Evolutionary conservation across 2,797 vertebrate genomes (phyloP).

Genomic region (Spinibarbus caldwelli): DNA sequence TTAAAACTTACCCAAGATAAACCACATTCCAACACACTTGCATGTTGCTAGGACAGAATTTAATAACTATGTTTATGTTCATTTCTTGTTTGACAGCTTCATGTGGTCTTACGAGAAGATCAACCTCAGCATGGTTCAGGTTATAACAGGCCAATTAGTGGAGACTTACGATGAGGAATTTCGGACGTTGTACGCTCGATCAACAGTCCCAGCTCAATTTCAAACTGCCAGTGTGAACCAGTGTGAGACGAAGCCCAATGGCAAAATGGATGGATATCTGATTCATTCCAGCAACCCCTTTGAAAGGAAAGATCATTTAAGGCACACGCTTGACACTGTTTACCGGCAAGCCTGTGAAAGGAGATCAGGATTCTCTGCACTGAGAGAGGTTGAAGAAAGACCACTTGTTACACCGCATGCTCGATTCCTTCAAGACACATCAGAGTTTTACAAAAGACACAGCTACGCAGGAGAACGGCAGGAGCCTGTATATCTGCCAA

Average conservation of each 20-base stretch:
- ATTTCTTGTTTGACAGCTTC: constrained; percentile 81
- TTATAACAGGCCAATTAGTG: constrained; percentile 93
- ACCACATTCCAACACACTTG: constrained; percentile 32
- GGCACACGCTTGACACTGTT: constrained; percentile 82
- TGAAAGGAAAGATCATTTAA: constrained; percentile 79
- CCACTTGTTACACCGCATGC: constrained; percentile 73
- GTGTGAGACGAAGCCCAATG: constrained; percentile 76
- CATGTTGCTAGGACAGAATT: neutral
- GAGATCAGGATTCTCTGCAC: constrained; percentile 62
- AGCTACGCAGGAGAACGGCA: constrained; percentile 94
- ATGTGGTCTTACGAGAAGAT: constrained; percentile 98
- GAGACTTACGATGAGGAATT: constrained; percentile 96
- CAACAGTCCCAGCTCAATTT: constrained; percentile 80
- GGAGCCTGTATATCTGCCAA: constrained; percentile 76
- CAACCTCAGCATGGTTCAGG: constrained; percentile 95
- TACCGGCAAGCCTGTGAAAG: constrained; percentile 84
- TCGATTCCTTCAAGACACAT: constrained; percentile 77
- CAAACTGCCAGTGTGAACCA: constrained; percentile 64
- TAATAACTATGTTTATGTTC: constrained; percentile 56
- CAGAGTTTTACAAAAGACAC: constrained; percentile 89
- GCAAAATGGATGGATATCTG: constrained; percentile 73
- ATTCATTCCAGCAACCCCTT: constrained; percentile 80
- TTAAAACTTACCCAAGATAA: neutral
- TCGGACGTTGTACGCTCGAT: constrained; percentile 91
- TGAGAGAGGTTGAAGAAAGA: constrained; percentile 61